Evolutionary conservation across 2,797 vertebrate genomes (phyloP).

Genomic region (Botia almorhae): DNA sequence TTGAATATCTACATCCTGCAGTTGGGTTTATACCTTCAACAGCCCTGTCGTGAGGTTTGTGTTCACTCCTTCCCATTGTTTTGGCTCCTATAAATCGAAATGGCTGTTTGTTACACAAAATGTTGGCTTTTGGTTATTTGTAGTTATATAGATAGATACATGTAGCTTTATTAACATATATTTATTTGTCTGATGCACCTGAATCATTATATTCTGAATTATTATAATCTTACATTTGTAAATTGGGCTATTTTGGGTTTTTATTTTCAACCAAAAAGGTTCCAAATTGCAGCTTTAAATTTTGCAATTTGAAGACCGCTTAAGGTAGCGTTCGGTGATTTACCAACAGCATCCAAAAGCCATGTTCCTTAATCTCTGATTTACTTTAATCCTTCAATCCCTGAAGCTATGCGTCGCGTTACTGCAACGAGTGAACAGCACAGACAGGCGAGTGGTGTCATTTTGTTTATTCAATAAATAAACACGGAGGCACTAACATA

Average conservation of each 20-base stretch:
- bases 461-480: conserved; percentile 62
- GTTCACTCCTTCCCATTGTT: not conserved
- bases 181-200: too few species aligned
- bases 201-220: too few species aligned
- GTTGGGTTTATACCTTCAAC: not conserved
- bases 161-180: too few species aligned
- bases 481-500: conserved; percentile 49
- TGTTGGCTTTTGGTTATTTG: not conserved
- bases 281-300: too few species aligned
- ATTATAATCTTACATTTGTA: too few species aligned
- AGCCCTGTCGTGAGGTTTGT: not conserved
- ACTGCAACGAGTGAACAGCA: not conserved
- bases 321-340: not conserved
- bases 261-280: too few species aligned
- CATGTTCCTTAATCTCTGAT: not conserved
- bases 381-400: not conserved
- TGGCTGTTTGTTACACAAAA: not conserved
- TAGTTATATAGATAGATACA: not conserved
- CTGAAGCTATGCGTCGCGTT: not conserved
- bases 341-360: not conserved
- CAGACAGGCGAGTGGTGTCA: conserved; percentile 6
- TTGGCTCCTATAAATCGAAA: too few species aligned
- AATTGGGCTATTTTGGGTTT: too few species aligned
- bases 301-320: not conserved
- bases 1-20: not conserved